A percentile compares a stretch with the other conserved stretches of the same genome.
Evolutionary conservation across 2,113 vertebrate species (phyloP).

Genomic region (Telmatochromis sp.): DNA sequence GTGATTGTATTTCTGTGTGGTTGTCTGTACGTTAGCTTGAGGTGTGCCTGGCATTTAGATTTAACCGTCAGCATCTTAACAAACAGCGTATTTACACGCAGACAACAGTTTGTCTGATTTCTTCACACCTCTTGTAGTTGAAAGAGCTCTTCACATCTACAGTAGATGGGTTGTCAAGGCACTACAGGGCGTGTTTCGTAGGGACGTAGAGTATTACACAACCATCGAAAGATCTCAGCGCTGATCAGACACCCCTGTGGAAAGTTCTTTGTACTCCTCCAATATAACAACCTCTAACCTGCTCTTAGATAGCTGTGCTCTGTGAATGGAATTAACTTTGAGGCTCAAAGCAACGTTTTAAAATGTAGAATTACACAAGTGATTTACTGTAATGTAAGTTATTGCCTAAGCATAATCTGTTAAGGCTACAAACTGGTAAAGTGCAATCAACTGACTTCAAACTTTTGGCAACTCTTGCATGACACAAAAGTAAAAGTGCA

Average conservation of each 20-base stretch:
- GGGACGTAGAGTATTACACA: slow-evolving; percentile 35
- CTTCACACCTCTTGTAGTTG: slow-evolving; percentile 3
- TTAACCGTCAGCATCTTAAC: slow-evolving; percentile 47
- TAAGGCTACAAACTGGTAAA: not conserved
- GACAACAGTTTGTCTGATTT: slow-evolving; percentile 10
- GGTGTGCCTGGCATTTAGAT: slow-evolving; percentile 53
- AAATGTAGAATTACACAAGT: not conserved
- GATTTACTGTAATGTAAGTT: not conserved
- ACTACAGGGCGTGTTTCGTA: not conserved
- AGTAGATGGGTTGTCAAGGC: not conserved
- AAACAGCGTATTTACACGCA: slow-evolving; percentile 14
- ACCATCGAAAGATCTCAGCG: slow-evolving; percentile 13
- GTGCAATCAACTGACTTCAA: not conserved
- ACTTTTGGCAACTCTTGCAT: not conserved
- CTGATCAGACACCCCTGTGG: slow-evolving; percentile 23
- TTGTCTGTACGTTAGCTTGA: slow-evolving; percentile 10
- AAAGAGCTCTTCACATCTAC: slow-evolving; percentile 1
- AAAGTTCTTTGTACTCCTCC: slow-evolving; percentile 14
- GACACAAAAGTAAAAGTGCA: not conserved
- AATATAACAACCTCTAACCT: not conserved
- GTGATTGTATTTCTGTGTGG: not conserved
- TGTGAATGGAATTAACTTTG: not conserved
- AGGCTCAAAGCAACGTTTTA: not conserved
- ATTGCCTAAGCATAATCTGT: not conserved
- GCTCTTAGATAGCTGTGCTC: not conserved